A percentile compares a stretch with the other conserved stretches of the same genome.
These are phyloP conservation scores for Dendrocincla tyrannina DNA, from an alignment of 2,797 vertebrate genomes.

Conservation along the genomic window DNA sequence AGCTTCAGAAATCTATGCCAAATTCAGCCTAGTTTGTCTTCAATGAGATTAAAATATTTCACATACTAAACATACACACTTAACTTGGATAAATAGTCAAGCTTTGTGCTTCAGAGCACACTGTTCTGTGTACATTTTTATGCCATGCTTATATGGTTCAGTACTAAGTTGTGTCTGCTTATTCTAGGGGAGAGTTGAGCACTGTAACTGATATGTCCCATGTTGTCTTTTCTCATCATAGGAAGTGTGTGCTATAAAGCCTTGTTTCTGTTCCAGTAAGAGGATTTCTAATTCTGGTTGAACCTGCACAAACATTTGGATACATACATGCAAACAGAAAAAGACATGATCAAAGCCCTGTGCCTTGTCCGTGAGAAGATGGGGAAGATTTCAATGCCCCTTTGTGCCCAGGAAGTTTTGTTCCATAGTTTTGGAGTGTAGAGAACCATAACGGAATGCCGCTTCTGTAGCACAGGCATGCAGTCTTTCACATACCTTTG, in stretches of 20 bases:
- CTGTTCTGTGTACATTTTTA: background rate
- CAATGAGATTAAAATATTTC: background rate
- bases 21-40: background rate
- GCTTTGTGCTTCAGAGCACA: background rate
- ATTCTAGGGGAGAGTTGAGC: background rate
- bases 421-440: background rate
- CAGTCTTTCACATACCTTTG: background rate
- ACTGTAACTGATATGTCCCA: background rate
- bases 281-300: background rate
- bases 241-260: background rate
- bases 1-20: background rate
- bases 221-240: background rate
- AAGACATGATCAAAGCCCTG: background rate
- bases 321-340: background rate
- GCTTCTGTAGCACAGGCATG: background rate
- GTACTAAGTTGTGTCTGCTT: background rate
- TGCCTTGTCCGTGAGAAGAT: background rate
- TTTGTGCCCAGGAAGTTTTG: background rate
- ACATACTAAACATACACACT: background rate
- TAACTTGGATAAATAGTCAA: background rate
- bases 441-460: background rate
- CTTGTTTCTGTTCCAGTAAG: background rate
- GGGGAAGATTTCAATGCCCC: background rate
- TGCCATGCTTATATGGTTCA: background rate
- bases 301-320: rapidly evolving